These are phyloP conservation scores for Hydrotaea diabolus DNA, from an alignment of 2,888 invertebrate genomes.

Conservation along the genomic window DNA sequence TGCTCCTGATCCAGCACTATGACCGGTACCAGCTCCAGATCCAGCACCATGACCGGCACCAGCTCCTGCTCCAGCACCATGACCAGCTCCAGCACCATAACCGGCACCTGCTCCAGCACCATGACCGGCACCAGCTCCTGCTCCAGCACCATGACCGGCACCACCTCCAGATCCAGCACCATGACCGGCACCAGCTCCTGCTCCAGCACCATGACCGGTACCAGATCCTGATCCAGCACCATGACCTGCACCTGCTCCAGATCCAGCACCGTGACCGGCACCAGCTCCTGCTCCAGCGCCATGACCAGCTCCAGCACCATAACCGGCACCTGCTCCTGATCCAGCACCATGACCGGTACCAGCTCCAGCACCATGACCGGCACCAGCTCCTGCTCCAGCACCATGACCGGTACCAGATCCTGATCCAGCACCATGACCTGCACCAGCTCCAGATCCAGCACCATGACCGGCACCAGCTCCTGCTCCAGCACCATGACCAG, in stretches of 20 bases:
- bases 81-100: constrained; percentile 18
- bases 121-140: background rate
- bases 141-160: background rate
- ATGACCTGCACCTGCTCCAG: background rate
- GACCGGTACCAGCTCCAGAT: background rate
- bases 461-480: background rate
- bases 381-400: constrained; percentile 90
- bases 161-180: background rate
- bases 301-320: background rate
- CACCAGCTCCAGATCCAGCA: background rate
- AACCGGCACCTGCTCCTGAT: background rate
- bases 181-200: background rate
- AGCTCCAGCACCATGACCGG: constrained; percentile 89
- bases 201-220: background rate
- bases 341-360: constrained; percentile 29
- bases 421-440: background rate
- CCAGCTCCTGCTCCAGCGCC: constrained; percentile 12
- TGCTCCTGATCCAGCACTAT: constrained; percentile 15
- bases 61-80: background rate
- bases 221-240: background rate
- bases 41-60: background rate
- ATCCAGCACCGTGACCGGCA: background rate
- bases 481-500: constrained; percentile 5
- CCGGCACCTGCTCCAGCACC: background rate
- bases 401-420: background rate